Evolutionary conservation across 92 coral and sea anemone genomes (phyloP).

Genomic region (Umimayanthus kanabou): DNA sequence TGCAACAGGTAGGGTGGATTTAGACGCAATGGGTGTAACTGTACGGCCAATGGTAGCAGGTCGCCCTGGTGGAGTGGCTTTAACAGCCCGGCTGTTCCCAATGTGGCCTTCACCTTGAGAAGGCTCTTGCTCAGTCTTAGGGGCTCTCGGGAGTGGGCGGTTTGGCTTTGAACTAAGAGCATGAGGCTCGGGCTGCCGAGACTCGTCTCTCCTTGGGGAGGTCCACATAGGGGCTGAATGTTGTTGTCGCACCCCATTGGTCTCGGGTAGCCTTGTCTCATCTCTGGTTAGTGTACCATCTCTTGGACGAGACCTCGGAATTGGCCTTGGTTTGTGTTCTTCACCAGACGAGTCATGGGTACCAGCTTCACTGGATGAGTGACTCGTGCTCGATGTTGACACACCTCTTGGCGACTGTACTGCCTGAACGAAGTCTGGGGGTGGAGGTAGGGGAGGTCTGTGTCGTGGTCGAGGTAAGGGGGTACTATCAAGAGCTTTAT

Average conservation of each 20-base stretch:
- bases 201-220: slow-evolving; percentile 20
- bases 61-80: slow-evolving; percentile 35
- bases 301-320: slow-evolving; percentile 66
- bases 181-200: not conserved
- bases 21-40: slow-evolving; percentile 35
- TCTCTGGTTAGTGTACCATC: slow-evolving; percentile 54
- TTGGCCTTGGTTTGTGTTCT: slow-evolving; percentile 45
- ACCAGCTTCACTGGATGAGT: slow-evolving; percentile 44
- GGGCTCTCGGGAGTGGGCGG: slow-evolving; percentile 39
- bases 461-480: slow-evolving; percentile 88
- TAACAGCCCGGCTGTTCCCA: slow-evolving; percentile 19
- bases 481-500: slow-evolving; percentile 43
- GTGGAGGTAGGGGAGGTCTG: slow-evolving; percentile 81
- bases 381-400: slow-evolving; percentile 32
- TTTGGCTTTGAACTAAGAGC: not conserved
- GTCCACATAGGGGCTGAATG: not conserved
- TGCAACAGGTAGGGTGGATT: slow-evolving; percentile 18
- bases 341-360: slow-evolving; percentile 48
- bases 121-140: not conserved
- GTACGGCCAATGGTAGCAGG: slow-evolving; percentile 40
- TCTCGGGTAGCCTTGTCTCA: slow-evolving; percentile 45
- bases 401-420: slow-evolving; percentile 45
- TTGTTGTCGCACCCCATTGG: slow-evolving; percentile 12
- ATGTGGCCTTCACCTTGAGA: not conserved
- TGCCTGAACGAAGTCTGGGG: slow-evolving; percentile 55